Evolutionary conservation across 2,113 vertebrate species (phyloP).

Genomic region (Saguinus imperator): DNA sequence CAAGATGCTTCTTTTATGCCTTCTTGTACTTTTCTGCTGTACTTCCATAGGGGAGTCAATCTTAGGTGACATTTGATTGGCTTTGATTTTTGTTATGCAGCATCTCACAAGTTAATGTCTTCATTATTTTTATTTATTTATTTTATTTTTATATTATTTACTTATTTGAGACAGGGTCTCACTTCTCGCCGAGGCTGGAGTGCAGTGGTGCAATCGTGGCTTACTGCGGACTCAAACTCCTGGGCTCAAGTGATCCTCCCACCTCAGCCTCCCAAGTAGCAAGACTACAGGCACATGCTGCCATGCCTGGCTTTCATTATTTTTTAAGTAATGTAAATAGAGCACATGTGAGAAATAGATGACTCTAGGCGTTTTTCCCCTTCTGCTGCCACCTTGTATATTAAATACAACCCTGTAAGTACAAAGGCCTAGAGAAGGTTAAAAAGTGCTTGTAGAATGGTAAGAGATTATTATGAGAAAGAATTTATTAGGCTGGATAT

Average conservation of each 20-base stretch:
- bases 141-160: too few species aligned
- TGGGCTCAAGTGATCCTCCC: too few species aligned
- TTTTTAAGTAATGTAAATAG: not conserved
- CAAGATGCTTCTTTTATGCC: not conserved
- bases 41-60: too few species aligned
- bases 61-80: not conserved
- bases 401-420: not conserved
- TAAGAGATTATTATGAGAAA: not conserved
- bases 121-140: not conserved
- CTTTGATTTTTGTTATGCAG: not conserved
- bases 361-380: not conserved
- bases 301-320: too few species aligned
- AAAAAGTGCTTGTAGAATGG: not conserved
- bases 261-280: too few species aligned
- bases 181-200: too few species aligned
- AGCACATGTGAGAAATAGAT: not conserved
- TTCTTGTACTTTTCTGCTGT: too few species aligned
- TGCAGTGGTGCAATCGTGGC: too few species aligned
- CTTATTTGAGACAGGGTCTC: too few species aligned
- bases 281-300: too few species aligned
- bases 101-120: not conserved
- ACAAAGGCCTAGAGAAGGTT: not conserved
- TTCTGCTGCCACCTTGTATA: not conserved
- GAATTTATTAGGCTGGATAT: not conserved
- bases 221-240: too few species aligned